phyloP scores from a whole-genome alignment of 2,888 invertebrate species.

The Zhengitettix transpicula region DNA sequence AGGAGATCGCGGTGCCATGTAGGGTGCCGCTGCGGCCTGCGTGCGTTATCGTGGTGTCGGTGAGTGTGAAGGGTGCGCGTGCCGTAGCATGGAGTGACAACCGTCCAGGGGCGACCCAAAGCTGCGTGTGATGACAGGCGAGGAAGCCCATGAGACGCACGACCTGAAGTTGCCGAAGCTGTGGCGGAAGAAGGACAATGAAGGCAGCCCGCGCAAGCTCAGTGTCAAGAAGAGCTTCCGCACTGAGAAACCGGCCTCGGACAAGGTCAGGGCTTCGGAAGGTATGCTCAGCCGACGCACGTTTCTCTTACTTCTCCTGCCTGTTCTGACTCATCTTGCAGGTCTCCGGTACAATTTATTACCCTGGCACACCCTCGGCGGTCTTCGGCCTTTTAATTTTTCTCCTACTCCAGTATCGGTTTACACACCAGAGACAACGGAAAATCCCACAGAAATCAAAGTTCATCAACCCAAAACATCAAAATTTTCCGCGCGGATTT shows the following conservation, averaged over 20 bases:
- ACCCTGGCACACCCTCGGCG: no score
- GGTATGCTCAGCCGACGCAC: not conserved
- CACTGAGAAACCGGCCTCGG: constrained; percentile 6
- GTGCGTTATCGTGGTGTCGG: not conserved
- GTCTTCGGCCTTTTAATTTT: no score
- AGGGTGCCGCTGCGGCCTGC: not conserved
- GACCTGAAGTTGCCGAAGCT: not conserved
- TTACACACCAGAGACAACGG: no score
- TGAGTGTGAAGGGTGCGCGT: not conserved
- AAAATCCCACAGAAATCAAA: no score
- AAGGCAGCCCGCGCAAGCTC: constrained; percentile 5
- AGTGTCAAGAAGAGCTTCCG: constrained; percentile 12
- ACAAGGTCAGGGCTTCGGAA: constrained; percentile 7
- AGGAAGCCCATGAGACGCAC: not conserved
- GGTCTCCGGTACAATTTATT: no score
- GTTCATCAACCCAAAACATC: no score
- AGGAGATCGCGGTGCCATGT: no score
- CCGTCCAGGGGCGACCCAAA: no score
- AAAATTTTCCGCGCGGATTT: no score
- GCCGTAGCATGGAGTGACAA: not conserved
- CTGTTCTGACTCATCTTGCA: no score
- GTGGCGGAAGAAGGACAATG: not conserved
- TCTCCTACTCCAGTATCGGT: no score
- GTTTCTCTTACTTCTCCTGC: no score
- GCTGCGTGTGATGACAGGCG: not conserved